A percentile compares a stretch with the other conserved stretches of the same genome.
These are phyloP conservation scores for Piscicola geometra DNA, from an alignment of 2,888 invertebrate genomes.

Conservation along the genomic window DNA sequence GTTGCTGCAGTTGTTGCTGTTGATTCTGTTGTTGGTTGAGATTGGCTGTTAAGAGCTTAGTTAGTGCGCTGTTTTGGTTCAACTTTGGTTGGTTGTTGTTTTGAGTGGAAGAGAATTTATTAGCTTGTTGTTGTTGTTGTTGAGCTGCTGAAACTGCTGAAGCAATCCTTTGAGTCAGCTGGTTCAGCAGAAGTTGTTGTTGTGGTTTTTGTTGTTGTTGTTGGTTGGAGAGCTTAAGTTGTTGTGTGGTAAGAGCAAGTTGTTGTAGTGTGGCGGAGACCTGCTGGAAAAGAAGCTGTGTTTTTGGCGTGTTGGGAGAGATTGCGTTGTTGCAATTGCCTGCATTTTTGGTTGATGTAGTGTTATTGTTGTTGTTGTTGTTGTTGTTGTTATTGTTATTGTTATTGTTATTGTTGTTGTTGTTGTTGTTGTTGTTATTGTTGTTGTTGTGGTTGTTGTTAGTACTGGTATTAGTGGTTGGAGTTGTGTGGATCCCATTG, in stretches of 20 bases:
- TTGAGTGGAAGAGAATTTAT: not conserved
- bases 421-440: slow-evolving; percentile 10
- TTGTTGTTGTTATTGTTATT: not conserved
- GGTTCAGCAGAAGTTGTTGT: slow-evolving; percentile 32
- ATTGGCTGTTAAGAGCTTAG: slow-evolving; percentile 15
- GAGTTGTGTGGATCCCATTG: not conserved
- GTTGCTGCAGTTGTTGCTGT: slow-evolving; percentile 9
- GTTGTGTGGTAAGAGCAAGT: slow-evolving; percentile 35
- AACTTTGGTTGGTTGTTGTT: not conserved
- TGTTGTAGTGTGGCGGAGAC: slow-evolving; percentile 31
- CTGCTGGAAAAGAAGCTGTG: slow-evolving; percentile 27
- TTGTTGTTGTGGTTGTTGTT: not conserved
- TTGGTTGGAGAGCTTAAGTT: slow-evolving; percentile 22
- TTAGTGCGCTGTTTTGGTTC: slow-evolving; percentile 14
- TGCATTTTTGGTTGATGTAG: slow-evolving; percentile 10
- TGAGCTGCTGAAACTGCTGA: slow-evolving; percentile 29
- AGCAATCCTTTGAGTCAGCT: slow-evolving; percentile 33
- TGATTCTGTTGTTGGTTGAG: not conserved
- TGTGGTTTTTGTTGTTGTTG: slow-evolving; percentile 31
- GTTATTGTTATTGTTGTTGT: slow-evolving; percentile 10
- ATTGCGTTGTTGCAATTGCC: slow-evolving; percentile 27
- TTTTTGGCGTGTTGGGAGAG: slow-evolving; percentile 20
- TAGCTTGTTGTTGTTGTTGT: slow-evolving; percentile 30
- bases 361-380: slow-evolving; percentile 27
- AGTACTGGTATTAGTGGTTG: not conserved